phyloP scores from a whole-genome alignment of 2,797 vertebrate genomes.

The Mastacembelus armatus region DNA sequence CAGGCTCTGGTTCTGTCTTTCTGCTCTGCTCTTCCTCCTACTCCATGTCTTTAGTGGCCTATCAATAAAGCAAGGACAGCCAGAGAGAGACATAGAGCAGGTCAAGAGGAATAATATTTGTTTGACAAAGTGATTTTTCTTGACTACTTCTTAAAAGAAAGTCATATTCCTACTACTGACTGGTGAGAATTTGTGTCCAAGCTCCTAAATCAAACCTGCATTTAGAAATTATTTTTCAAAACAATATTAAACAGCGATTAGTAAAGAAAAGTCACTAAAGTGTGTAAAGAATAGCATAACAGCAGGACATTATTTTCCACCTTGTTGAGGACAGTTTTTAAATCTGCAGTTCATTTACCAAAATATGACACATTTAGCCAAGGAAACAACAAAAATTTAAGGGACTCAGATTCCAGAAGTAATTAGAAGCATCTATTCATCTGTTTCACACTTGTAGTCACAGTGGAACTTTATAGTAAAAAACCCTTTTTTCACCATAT shows the following conservation, averaged over 20 bases:
- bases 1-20: constrained; percentile 49
- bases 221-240: neutral
- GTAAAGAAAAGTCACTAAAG: no score
- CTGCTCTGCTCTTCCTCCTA: constrained; percentile 60
- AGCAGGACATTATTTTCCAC: neutral
- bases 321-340: neutral
- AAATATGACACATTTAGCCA: no score
- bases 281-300: no score
- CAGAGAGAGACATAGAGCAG: constrained; percentile 39
- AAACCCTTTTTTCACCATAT: constrained; percentile 15
- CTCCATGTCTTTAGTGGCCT: constrained; percentile 52
- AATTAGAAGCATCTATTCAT: neutral
- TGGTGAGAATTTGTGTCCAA: neutral
- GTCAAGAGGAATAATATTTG: constrained; percentile 36
- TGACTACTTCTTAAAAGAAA: constrained; percentile 11
- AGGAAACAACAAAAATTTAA: constrained; percentile 13
- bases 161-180: neutral
- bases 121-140: constrained; percentile 34
- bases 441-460: constrained; percentile 7
- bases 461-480: neutral
- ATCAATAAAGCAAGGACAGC: constrained; percentile 23
- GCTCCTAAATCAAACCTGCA: neutral
- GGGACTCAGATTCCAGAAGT: neutral
- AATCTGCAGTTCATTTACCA: constrained; percentile 2
- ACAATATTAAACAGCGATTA: neutral